Conservation (phyloP, 1,140 invertebrate genomes). For the fruit fly (Drosophila melanogaster) region Release_6_plus_ISO1_MT NT_033779.5:12508001-12508500, state of each 20-base stretch:
- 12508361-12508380: slow-evolving; percentile 27
- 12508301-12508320: slow-evolving; percentile 25
- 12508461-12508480: slow-evolving; percentile 27
- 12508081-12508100: slow-evolving; percentile 28
- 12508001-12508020: not conserved
- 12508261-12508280: slow-evolving; percentile 68
- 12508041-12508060: not conserved
- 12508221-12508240: slow-evolving; percentile 1
- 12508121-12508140: slow-evolving; percentile 80
- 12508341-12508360: slow-evolving; percentile 64
- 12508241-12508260: slow-evolving; percentile 46
- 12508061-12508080: slow-evolving; percentile 12
- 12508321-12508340: slow-evolving; percentile 26
- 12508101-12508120: slow-evolving; percentile 54
- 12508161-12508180: slow-evolving; percentile 77
- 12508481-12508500: slow-evolving; percentile 13
- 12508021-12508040: slow-evolving; percentile 6
- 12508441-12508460: slow-evolving; percentile 40
- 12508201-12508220: slow-evolving; percentile 7
- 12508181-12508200: slow-evolving; percentile 80
- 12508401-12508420: slow-evolving; percentile 62
- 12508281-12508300: slow-evolving; percentile 39
- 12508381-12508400: slow-evolving; percentile 20
- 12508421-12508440: slow-evolving; percentile 45
- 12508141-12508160: slow-evolving; percentile 83